Evolutionary conservation across 2,888 invertebrate genomes (phyloP).

Genomic region (Torymus texanus): DNA sequence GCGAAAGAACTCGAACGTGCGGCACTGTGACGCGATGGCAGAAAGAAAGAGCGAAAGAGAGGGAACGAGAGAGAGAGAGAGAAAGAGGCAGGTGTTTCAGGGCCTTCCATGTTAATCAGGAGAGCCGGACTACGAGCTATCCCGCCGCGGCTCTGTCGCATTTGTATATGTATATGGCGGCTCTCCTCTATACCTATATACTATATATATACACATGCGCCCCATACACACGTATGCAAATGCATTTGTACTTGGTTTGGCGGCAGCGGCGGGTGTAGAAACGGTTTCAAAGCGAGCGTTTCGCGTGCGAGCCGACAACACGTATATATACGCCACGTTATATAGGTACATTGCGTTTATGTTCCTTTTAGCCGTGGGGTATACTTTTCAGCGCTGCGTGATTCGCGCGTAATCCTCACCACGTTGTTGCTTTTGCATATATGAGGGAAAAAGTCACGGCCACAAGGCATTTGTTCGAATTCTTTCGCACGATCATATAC

Average conservation of each 20-base stretch:
- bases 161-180: conserved; percentile 8
- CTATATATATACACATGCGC: neutral
- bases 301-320: too few relatives aligned
- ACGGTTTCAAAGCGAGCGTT: conserved; percentile 24
- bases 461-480: conserved; percentile 2
- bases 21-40: conserved; percentile 27
- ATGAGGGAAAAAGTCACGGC: too few relatives aligned
- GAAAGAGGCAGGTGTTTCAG: conserved; percentile 70
- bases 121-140: conserved; percentile 44
- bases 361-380: too few relatives aligned
- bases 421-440: too few relatives aligned
- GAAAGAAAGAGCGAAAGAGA: conserved; percentile 57
- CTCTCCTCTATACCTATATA: conserved; percentile 7
- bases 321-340: too few relatives aligned
- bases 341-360: too few relatives aligned
- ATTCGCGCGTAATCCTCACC: too few relatives aligned
- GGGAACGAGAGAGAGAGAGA: conserved; percentile 58
- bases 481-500: neutral
- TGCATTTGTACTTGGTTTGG: conserved; percentile 23
- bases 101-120: conserved; percentile 71
- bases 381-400: too few relatives aligned
- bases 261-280: conserved; percentile 11
- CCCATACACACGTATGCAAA: conserved; percentile 38
- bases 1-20: conserved; percentile 30
- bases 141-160: conserved; percentile 59